Evolutionary conservation across 64 coral and sea anemone species (phyloP).

Genomic region (Porites lutea): DNA sequence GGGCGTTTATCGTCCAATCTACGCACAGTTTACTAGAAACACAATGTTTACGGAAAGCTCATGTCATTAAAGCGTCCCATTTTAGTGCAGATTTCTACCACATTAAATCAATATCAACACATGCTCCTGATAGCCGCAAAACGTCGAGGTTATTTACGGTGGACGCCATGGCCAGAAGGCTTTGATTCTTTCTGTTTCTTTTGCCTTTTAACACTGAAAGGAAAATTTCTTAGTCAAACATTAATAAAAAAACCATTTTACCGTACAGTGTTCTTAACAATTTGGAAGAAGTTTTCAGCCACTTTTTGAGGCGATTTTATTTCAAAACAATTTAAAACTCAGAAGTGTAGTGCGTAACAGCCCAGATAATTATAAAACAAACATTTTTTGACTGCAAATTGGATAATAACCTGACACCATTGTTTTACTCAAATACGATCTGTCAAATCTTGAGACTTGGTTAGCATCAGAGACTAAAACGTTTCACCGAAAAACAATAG

Average conservation of each 20-base stretch:
- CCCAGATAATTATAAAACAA: conserved; percentile 34
- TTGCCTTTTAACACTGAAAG: not conserved
- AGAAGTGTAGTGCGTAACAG: not conserved
- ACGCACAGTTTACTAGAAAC: conserved; percentile 11
- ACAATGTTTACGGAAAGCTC: not conserved
- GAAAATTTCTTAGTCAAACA: not conserved
- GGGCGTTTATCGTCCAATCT: conserved; percentile 9
- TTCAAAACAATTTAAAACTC: not conserved
- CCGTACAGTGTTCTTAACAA: too few species aligned
- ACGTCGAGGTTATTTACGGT: not conserved
- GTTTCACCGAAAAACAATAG: conserved; percentile 19
- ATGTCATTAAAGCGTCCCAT: not conserved
- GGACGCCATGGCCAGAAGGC: not conserved
- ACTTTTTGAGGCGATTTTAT: not conserved
- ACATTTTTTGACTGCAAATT: conserved; percentile 48
- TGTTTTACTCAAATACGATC: conserved; percentile 5
- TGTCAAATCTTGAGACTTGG: not conserved
- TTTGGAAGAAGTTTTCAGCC: not conserved
- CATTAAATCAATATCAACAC: conserved; percentile 44
- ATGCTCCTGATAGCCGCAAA: not conserved
- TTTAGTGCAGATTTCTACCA: conserved; percentile 9
- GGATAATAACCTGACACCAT: conserved; percentile 24
- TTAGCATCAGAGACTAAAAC: not conserved
- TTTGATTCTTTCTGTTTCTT: not conserved
- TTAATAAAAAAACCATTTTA: not conserved